Evolutionary conservation across 2,888 invertebrate genomes (phyloP).

Genomic region (Thyatira batis): DNA sequence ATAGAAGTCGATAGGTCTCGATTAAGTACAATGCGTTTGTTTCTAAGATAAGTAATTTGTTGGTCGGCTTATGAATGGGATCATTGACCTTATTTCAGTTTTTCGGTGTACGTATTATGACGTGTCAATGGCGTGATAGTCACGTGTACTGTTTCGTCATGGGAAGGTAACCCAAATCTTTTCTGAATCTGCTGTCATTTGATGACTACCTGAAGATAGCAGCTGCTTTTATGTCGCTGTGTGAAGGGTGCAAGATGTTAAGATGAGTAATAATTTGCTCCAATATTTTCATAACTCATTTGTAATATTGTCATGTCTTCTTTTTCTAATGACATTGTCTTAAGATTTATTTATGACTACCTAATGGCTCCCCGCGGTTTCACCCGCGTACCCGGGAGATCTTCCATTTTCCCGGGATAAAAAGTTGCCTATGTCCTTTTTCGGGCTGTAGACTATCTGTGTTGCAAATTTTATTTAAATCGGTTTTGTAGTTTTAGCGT

Average conservation of each 20-base stretch:
- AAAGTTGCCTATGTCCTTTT: too few species aligned
- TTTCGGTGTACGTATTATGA: conserved; percentile 17
- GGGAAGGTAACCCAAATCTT: neutral
- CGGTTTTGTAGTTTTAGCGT: too few species aligned
- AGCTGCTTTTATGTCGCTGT: neutral
- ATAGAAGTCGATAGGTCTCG: neutral
- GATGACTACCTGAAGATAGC: neutral
- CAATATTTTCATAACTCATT: too few species aligned
- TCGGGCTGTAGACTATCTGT: too few species aligned
- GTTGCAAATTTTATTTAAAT: too few species aligned
- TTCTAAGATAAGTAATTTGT: neutral
- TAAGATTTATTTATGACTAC: too few species aligned
- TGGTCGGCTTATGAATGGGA: conserved; percentile 14
- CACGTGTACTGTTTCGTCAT: conserved; percentile 20
- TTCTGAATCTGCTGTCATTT: neutral
- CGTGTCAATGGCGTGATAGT: conserved; percentile 21
- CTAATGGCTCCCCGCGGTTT: too few species aligned
- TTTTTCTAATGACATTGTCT: too few species aligned
- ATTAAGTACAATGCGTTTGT: neutral
- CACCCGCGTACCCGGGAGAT: too few species aligned
- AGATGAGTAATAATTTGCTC: too few species aligned
- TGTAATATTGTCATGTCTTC: too few species aligned
- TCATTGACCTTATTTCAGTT: conserved; percentile 19
- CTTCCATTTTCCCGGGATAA: too few species aligned
- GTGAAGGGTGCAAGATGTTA: neutral